phyloP scores from a whole-genome alignment of 2,888 invertebrate genomes.

The Nezara viridula region DNA sequence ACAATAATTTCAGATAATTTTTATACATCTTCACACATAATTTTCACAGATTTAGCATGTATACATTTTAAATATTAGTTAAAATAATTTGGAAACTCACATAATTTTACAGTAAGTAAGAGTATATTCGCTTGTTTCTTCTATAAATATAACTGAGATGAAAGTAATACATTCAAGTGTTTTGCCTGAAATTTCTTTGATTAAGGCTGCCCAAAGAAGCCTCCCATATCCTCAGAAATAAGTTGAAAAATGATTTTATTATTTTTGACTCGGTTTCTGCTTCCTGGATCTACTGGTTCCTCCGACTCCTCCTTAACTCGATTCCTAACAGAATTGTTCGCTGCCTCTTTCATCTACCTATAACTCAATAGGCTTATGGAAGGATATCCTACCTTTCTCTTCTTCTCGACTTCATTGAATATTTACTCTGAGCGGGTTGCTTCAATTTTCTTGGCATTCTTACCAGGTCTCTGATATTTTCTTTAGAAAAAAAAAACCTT shows the following conservation, averaged over 20 bases:
- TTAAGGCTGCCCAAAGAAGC: neutral
- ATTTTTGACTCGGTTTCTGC: neutral
- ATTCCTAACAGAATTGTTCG: conserved; percentile 22
- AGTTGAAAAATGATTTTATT: neutral
- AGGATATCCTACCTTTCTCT: neutral
- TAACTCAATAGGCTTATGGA: conserved; percentile 31
- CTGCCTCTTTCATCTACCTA: neutral
- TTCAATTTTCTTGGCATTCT: neutral
- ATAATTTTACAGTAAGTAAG: no score
- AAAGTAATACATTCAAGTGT: neutral
- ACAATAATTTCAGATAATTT: no score
- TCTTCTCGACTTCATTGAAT: conserved; percentile 9
- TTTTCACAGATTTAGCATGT: no score
- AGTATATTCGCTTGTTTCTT: no score
- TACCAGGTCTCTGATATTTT: neutral
- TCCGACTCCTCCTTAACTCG: neutral
- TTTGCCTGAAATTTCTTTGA: neutral
- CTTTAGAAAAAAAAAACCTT: neutral
- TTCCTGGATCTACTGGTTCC: neutral
- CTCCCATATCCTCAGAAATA: neutral
- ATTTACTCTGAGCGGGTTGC: neutral
- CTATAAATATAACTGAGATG: no score
- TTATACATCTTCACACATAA: no score
- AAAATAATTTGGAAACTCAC: no score
- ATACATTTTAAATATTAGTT: no score